A percentile compares a stretch with the other conserved stretches of the same genome.
Evolutionary conservation across 2,888 invertebrate genomes (phyloP).

Genomic region (Cryptus viduatorius): DNA sequence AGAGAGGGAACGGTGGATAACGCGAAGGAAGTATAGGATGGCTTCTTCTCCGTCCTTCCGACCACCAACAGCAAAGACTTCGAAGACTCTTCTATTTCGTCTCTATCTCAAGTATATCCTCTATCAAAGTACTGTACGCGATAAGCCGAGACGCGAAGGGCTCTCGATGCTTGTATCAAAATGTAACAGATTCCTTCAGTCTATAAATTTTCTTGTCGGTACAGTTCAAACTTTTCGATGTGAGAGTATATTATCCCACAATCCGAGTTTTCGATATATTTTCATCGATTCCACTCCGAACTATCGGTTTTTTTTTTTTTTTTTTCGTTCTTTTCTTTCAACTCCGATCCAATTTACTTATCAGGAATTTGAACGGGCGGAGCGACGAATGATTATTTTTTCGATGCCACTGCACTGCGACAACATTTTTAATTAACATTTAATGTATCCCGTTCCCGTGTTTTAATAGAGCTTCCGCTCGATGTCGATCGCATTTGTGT

Average conservation of each 20-base stretch:
- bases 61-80: slow-evolving; percentile 46
- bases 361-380: not conserved
- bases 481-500: not conserved
- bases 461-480: not conserved
- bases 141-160: slow-evolving; percentile 46
- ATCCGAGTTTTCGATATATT: not conserved
- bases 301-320: not conserved
- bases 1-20: slow-evolving; percentile 49
- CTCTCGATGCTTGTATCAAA: slow-evolving; percentile 14
- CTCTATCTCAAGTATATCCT: slow-evolving; percentile 53
- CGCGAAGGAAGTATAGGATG: slow-evolving; percentile 29
- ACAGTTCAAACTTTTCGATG: slow-evolving; percentile 23
- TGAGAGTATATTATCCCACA: not conserved
- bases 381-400: not conserved
- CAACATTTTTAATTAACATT: slow-evolving; percentile 12
- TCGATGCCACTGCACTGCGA: not conserved
- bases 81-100: slow-evolving; percentile 31
- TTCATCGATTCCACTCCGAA: too few species aligned
- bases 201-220: slow-evolving; percentile 35
- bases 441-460: not conserved
- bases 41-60: slow-evolving; percentile 26
- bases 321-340: not conserved
- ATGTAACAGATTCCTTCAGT: slow-evolving; percentile 46
- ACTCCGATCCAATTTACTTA: not conserved
- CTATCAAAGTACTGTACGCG: slow-evolving; percentile 36